phyloP scores from a whole-genome alignment of 2,888 invertebrate genomes.

The Strigamia crassipes region DNA sequence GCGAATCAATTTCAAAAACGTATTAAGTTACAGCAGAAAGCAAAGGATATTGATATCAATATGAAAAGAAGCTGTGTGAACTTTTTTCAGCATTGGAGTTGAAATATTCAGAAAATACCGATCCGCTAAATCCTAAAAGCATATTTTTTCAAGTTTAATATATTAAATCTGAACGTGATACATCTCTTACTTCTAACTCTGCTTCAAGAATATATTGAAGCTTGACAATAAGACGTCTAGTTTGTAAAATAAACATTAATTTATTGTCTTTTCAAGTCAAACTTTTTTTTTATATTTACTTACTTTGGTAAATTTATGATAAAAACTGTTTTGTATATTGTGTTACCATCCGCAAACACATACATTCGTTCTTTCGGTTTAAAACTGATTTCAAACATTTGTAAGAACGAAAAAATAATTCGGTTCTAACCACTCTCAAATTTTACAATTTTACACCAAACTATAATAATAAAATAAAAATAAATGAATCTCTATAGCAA shows the following conservation, averaged over 20 bases:
- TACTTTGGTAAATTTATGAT: not conserved
- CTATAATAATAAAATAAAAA: not conserved
- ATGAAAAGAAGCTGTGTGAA: not conserved
- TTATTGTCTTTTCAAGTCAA: too few species aligned
- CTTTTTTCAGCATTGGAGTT: not conserved
- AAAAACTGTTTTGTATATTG: not conserved
- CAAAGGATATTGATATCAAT: not conserved
- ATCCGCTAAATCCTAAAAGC: not conserved
- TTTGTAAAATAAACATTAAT: too few species aligned
- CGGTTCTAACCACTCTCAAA: not conserved
- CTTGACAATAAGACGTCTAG: not conserved
- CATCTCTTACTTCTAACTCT: not conserved
- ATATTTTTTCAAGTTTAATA: too few species aligned
- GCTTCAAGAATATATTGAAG: not conserved
- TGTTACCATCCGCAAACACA: not conserved
- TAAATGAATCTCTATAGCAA: not conserved
- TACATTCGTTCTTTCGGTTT: not conserved
- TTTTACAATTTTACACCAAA: not conserved
- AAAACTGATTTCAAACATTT: not conserved
- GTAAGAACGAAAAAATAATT: not conserved
- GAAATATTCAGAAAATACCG: not conserved
- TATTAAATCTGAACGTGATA: too few species aligned
- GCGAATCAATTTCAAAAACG: not conserved
- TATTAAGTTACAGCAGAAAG: too few species aligned
- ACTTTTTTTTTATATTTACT: too few species aligned